Conservation (phyloP, 2,888 invertebrate species). For the Noctua janthina region DNA sequence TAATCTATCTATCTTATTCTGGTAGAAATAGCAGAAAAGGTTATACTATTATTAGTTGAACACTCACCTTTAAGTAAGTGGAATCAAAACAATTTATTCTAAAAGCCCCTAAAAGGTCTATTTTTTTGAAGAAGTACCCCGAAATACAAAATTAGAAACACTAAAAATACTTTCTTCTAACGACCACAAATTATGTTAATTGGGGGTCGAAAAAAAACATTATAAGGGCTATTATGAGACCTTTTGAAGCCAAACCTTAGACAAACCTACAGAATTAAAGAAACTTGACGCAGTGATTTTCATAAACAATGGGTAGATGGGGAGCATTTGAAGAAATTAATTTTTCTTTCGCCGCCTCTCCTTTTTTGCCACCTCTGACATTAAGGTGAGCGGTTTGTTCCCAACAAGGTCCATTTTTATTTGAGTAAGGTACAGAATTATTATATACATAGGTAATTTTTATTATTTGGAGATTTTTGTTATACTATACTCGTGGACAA, state of each 20-base stretch:
- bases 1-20: neutral
- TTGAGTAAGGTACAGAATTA: conserved; percentile 9
- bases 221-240: conserved; percentile 40
- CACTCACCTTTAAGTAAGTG: neutral
- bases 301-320: conserved; percentile 51
- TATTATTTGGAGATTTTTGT: too few species aligned
- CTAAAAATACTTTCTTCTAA: conserved; percentile 33
- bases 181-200: conserved; percentile 53
- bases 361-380: conserved; percentile 28
- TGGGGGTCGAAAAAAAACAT: conserved; percentile 42
- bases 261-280: conserved; percentile 38
- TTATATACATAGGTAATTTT: too few species aligned
- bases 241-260: conserved; percentile 32
- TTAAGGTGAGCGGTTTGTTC: conserved; percentile 41
- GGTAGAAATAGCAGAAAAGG: neutral
- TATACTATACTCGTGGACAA: neutral
- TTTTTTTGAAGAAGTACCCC: conserved; percentile 10
- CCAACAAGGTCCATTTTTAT: conserved; percentile 5
- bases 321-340: conserved; percentile 56
- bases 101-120: conserved; percentile 34
- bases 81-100: conserved; percentile 30
- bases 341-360: conserved; percentile 40
- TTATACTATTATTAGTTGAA: neutral
- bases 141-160: conserved; percentile 23
- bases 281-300: conserved; percentile 42